phyloP scores from a whole-genome alignment of 2,888 invertebrate species.

The Calameuta filiformis region DNA sequence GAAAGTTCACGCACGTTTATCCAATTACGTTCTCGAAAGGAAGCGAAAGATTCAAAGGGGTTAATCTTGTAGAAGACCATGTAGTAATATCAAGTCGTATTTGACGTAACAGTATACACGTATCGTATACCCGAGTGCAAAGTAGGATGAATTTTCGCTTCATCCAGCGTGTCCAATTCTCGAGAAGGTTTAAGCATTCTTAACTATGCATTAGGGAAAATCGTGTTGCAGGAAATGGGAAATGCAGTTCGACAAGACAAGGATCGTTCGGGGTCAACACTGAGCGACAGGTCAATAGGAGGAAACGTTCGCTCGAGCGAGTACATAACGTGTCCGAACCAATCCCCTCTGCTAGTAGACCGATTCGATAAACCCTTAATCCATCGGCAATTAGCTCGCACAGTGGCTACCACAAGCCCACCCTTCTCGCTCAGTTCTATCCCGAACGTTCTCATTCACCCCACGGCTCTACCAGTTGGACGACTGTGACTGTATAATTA shows the following conservation, averaged over 20 bases:
- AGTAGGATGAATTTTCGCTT: background rate
- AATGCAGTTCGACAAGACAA: background rate
- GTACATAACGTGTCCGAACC: constrained; percentile 28
- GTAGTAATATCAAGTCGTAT: background rate
- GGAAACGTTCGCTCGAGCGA: constrained; percentile 12
- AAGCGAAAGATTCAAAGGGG: background rate
- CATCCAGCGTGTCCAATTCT: background rate
- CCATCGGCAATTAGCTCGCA: constrained; percentile 55
- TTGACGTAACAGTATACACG: background rate
- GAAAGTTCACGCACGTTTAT: background rate
- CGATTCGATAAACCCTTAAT: constrained; percentile 56
- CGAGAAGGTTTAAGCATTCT: background rate
- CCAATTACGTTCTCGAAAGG: background rate
- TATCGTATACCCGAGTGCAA: background rate
- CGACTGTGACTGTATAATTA: constrained; percentile 47
- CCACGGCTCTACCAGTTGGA: constrained; percentile 26
- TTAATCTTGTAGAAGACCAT: background rate
- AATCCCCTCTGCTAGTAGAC: constrained; percentile 26
- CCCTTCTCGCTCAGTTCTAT: constrained; percentile 2
- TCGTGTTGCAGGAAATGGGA: background rate
- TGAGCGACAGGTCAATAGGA: constrained; percentile 36
- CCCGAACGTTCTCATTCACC: constrained; percentile 13
- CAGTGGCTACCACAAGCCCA: constrained; percentile 28
- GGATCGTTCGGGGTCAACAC: background rate
- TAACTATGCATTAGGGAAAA: background rate